Percentiles rank a stretch among this genome's conserved stretches.
Evolutionary conservation across 1,140 invertebrate genomes (phyloP).

Genomic region (roundworm (Caenorhabditis elegans)): WBcel235 BX284604.4:12993501-12994000

Average conservation of each 20-base stretch:
- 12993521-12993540: neutral
- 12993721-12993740: neutral
- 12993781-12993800: neutral
- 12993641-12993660: neutral
- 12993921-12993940: neutral
- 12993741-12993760: neutral
- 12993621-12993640: too few relatives aligned
- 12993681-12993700: neutral
- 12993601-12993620: neutral
- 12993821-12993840: constrained; percentile 1
- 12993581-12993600: neutral
- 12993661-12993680: neutral
- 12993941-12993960: neutral
- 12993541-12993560: neutral
- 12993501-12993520: neutral
- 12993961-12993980: neutral
- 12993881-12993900: constrained; percentile 8
- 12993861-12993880: neutral
- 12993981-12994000: neutral
- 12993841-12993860: neutral
- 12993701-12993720: neutral
- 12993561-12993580: neutral
- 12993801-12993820: too few relatives aligned
- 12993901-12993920: neutral
- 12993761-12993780: neutral